Evolutionary conservation across 2,113 vertebrate species (phyloP), one percentile per base, ranked within the genome.

Genomic region (Cavia porcellus): DNA sequence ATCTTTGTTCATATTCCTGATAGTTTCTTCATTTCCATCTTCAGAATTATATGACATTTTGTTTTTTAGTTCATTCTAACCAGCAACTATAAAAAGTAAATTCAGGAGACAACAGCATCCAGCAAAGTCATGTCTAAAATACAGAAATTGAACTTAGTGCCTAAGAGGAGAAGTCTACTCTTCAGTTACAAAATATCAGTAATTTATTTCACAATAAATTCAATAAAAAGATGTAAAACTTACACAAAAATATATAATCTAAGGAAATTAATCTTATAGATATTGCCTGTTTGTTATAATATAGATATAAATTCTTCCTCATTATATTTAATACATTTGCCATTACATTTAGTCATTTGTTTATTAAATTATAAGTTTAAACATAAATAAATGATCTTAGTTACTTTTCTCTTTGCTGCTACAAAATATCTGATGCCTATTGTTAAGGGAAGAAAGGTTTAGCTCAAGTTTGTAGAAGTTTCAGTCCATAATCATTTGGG

Each of bases 301-400:
- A 85, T 84, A 84, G 89, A 57, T 74, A 85, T 84, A 84, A 92
- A 68, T 83, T 89, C 20, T 85, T 72, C 22, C 19, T 62, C 47
- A 24, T n/a, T 25, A 93, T 66, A 77, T 47, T 70, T 72, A 88
- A 82, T 17, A 47, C 5, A 42, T 86, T 92, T 74, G 83, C 2
- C 64, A 25, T 77, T 94, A 86, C 3, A 52, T 9, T 72, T 25
- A 90, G 59, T 61, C 25, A 1, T 47, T 74, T 64, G 3, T 80
- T 91, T 87, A 52, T 86, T 74, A 85, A 90, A 25, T 84, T 12
- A 14, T 38, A 68, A 62, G 5, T 79, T 64, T 55, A 35, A 5
- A 28, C 62, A 82, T 80, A 35, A 38, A 38, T 38, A 38, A 3
- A n/a, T 8, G 25, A 1, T 62, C 7, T 62, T 61, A 22, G 24